phyloP scores from a whole-genome alignment of 2,797 vertebrate genomes.

The Sphenodon punctatus region DNA sequence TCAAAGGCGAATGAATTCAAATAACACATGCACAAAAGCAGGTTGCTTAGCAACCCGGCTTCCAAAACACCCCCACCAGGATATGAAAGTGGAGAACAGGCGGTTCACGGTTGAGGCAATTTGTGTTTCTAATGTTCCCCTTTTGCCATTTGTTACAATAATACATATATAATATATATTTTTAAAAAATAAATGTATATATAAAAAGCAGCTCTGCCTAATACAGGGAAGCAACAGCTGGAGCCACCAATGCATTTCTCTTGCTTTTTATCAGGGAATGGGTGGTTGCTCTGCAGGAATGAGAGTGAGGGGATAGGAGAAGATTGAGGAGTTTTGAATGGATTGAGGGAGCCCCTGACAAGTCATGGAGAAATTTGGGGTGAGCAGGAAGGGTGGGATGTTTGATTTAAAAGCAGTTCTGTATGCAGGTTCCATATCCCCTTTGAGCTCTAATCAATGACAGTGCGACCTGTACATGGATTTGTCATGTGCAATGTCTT shows the following conservation, averaged over 20 bases:
- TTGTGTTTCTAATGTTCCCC: neutral
- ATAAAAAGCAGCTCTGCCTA: neutral
- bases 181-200: neutral
- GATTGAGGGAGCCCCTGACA: neutral
- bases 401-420: neutral
- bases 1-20: conserved; percentile 68
- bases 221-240: conserved; percentile 1
- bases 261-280: too few relatives aligned
- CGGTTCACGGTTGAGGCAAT: neutral
- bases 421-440: neutral
- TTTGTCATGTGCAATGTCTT: neutral
- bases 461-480: conserved; percentile 11
- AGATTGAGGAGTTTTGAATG: neutral
- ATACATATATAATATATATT: neutral
- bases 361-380: neutral
- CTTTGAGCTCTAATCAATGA: neutral
- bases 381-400: neutral
- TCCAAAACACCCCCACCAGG: conserved; percentile 41
- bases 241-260: neutral
- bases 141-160: conserved; percentile 1
- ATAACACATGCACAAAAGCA: conserved; percentile 59
- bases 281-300: neutral
- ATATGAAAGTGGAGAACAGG: conserved; percentile 16
- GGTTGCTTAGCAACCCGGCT: conserved; percentile 77
- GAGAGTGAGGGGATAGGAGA: neutral